These are phyloP conservation scores for Anas georgica DNA, from an alignment of 2,797 vertebrate genomes.

Conservation along the genomic window DNA sequence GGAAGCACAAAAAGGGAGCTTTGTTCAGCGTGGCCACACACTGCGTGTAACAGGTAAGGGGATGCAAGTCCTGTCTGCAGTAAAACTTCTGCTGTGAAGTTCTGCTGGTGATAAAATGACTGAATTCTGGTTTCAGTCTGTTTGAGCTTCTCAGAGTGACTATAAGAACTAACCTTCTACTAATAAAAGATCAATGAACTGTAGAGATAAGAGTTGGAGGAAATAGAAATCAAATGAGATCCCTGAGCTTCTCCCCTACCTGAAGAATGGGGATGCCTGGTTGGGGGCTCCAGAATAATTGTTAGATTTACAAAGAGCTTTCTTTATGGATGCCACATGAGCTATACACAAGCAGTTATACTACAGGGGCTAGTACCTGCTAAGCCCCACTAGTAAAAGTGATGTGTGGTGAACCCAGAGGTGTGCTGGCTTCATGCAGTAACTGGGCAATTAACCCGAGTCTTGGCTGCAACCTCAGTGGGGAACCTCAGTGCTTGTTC, in stretches of 20 bases:
- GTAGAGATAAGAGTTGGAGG: background rate
- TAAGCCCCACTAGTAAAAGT: background rate
- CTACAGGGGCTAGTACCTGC: background rate
- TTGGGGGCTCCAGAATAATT: background rate
- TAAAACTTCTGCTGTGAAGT: background rate
- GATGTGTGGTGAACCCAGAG: background rate
- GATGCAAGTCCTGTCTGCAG: background rate
- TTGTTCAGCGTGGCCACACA: background rate
- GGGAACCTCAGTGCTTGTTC: background rate
- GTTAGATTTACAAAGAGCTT: background rate
- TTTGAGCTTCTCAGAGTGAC: background rate
- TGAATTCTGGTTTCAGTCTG: background rate
- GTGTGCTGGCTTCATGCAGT: background rate
- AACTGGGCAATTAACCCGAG: background rate
- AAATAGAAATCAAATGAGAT: background rate
- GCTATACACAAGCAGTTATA: background rate
- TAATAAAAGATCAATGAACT: background rate
- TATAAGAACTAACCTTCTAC: background rate
- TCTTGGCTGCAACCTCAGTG: background rate
- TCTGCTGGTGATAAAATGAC: background rate
- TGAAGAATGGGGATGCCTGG: background rate
- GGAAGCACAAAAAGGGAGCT: background rate
- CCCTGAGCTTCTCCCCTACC: background rate
- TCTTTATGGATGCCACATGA: background rate
- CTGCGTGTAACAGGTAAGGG: constrained; percentile 6